Evolutionary conservation across 2,113 vertebrate species (phyloP).

Genomic region (Trogon melanurus): DNA sequence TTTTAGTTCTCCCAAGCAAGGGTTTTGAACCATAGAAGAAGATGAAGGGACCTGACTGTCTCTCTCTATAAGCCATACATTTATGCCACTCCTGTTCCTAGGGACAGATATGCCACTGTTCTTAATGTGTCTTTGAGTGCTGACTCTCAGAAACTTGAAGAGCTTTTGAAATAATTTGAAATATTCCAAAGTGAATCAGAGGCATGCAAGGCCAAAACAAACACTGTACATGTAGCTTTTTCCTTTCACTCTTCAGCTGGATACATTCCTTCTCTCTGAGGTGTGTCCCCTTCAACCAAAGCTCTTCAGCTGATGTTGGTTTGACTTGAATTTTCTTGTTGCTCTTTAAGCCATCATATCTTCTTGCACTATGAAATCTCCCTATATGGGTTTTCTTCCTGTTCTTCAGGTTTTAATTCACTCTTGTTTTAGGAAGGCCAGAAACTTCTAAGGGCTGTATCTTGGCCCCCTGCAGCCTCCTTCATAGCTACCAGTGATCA

Average conservation of each 20-base stretch:
- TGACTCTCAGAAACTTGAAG: neutral
- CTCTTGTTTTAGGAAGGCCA: neutral
- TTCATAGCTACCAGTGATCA: neutral
- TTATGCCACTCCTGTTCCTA: neutral
- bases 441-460: neutral
- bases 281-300: neutral
- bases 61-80: neutral
- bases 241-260: neutral
- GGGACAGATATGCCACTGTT: neutral
- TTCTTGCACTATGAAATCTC: neutral
- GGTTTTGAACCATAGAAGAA: neutral
- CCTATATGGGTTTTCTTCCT: neutral
- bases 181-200: neutral
- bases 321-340: neutral
- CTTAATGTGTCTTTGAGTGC: neutral
- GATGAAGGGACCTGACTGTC: neutral
- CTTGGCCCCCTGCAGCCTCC: neutral
- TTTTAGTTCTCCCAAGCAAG: neutral
- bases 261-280: neutral
- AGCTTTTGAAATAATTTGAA: neutral
- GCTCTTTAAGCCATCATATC: neutral
- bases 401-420: neutral
- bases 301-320: neutral
- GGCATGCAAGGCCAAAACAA: neutral
- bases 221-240: neutral